A percentile compares a stretch with the other conserved stretches of the same genome.
Conservation (phyloP, 2,113 vertebrate species). For the Callospermophilus lateralis region DNA sequence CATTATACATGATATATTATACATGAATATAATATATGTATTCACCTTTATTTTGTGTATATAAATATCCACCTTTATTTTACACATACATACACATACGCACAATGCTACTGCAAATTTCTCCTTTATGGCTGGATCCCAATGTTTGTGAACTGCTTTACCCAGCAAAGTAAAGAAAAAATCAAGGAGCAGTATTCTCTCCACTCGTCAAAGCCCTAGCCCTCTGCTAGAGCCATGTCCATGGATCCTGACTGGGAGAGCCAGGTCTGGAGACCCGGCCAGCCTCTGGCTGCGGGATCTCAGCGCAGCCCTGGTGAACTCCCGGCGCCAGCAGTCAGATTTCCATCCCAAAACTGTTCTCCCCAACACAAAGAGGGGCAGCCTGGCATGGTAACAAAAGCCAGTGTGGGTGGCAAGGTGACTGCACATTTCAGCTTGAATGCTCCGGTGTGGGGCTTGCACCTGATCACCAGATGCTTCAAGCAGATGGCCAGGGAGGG, state of each 20-base stretch:
- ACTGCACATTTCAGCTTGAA: conserved; percentile 91
- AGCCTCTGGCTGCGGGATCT: conserved; percentile 81
- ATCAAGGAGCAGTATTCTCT: not conserved
- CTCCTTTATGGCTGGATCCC: not conserved
- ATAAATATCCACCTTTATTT: too few relatives aligned
- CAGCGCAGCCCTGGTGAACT: conserved; percentile 72
- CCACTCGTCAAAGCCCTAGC: not conserved
- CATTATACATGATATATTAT: too few relatives aligned
- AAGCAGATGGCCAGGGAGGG: conserved; percentile 92
- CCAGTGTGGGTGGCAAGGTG: conserved; percentile 92
- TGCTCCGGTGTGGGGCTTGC: conserved; percentile 89
- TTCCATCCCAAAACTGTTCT: conserved; percentile 84
- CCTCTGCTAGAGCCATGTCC: not conserved
- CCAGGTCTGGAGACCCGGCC: conserved; percentile 70
- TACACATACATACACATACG: too few relatives aligned
- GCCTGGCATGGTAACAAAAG: conserved; percentile 88
- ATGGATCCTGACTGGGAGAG: conserved; percentile 72
- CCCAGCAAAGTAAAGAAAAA: not conserved
- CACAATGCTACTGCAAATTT: not conserved
- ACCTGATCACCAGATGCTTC: conserved; percentile 93
- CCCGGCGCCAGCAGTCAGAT: conserved; percentile 81
- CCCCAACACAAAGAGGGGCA: conserved; percentile 87
- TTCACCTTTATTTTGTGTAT: too few relatives aligned
- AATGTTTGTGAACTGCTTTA: not conserved
- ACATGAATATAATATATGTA: too few relatives aligned